Evolutionary conservation across 2,888 invertebrate genomes (phyloP), one percentile per base, ranked within the genome.

Genomic region (Romanomermis culicivorax): DNA sequence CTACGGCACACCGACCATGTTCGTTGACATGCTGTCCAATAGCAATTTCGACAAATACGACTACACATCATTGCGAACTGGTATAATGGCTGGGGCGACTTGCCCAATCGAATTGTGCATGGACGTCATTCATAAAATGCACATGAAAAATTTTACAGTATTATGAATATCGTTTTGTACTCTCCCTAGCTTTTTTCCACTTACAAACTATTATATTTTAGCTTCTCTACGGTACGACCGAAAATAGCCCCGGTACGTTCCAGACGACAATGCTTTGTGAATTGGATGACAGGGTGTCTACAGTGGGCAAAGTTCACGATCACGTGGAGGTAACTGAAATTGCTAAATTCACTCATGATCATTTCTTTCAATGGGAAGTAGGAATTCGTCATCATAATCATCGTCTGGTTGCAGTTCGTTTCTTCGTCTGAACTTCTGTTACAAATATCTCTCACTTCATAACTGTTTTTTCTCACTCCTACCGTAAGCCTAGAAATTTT

Each of bases 1-100:
- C 29, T 79, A 79, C 65, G 85, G 85, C 42, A 84, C 85, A 0
- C 85, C 86, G 3, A 85, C 86, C 1, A 85, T 85, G 85, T 82
- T 82, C 69, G 78, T 83, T 17, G 83, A 85, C 70, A 72, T 83
- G 60, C 69, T 84, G 45, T 74, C 74, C 56, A 63, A 65, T 50
- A 65, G 64, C 1, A 54, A 65, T 42, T 64, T 70, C 51, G 42
- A 56, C 17, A 56, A 60, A 3, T 67, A 62, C 54, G 63, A 70
- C 61, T 60, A 67, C 23, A 61, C 65, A 11, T 64, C 67, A 0
- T 59, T 71, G 26, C 17, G 58, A 29, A 62, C 60, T 20, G 64
- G 81, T 0, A 66, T 81, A 1, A 78, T 78, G 36, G 83, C 82
- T 0, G 86, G 85, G 2, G 76, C 85, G 0, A 75, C 79, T 0